These are phyloP conservation scores for Nematolebias whitei DNA, from an alignment of 2,113 vertebrate species.

Conservation along the genomic window DNA sequence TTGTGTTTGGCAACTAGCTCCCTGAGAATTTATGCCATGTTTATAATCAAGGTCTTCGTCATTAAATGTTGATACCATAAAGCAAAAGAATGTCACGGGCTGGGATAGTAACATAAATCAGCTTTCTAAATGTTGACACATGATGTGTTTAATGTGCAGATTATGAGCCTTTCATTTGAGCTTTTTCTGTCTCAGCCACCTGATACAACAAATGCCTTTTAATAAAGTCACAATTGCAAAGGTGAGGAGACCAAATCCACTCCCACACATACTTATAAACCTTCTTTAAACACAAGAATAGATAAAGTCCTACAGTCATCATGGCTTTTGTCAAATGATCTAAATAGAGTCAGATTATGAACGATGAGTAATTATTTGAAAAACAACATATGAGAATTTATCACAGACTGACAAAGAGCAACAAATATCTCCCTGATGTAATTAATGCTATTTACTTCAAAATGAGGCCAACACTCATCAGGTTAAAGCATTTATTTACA, in stretches of 20 bases:
- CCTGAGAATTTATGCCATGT: constrained; percentile 46
- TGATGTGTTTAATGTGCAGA: constrained; percentile 69
- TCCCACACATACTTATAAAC: constrained; percentile 58
- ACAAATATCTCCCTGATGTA: constrained; percentile 55
- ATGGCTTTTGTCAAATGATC: constrained; percentile 52
- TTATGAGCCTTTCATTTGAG: constrained; percentile 65
- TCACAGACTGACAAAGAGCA: constrained; percentile 23
- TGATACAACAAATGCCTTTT: constrained; percentile 63
- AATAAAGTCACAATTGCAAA: constrained; percentile 86
- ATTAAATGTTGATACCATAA: constrained; percentile 56
- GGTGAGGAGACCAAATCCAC: constrained; percentile 88
- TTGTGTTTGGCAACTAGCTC: constrained; percentile 50
- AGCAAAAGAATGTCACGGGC: constrained; percentile 55
- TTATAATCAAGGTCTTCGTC: constrained; percentile 67
- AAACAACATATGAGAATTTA: constrained; percentile 19
- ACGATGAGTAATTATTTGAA: constrained; percentile 60
- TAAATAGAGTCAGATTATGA: constrained; percentile 60
- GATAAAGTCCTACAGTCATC: constrained; percentile 29
- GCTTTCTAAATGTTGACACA: constrained; percentile 70
- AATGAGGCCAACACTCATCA: constrained; percentile 21
- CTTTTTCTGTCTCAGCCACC: constrained; percentile 54
- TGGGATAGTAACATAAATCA: constrained; percentile 57
- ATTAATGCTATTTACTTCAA: constrained; percentile 80
- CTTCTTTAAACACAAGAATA: constrained; percentile 31
- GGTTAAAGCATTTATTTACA: constrained; percentile 34